Evolutionary conservation across 1,140 invertebrate genomes (phyloP), one percentile per base, ranked within the genome.

Genomic region (Pissodes strobi): DNA sequence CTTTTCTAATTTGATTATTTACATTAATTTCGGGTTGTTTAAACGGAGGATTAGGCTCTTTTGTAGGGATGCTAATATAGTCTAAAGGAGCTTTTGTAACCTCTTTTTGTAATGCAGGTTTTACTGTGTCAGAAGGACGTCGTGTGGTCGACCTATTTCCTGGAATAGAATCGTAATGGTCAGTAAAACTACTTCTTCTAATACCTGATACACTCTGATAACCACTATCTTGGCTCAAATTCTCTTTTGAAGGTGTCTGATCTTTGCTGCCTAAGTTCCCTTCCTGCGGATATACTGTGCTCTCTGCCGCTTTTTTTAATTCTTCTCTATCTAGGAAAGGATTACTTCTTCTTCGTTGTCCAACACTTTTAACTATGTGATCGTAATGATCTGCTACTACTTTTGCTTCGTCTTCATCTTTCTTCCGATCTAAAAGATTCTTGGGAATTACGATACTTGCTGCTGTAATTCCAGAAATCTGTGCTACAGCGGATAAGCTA

Each of bases 301-400:
- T 27, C 12, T 59, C 46, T 2, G 67, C 67, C 2, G 83, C 74
- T 67, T 80, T 85, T 68, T 56, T 67, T 9, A 67, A 15, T 10
- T 52, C 18, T 15, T 67, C 58, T 38, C 53, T 58, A 45, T 68
- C 45, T 21, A 64, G 46, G 0, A 58, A 23, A 2, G 67, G 67
- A 23, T 51, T 68, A 49, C 67, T 68, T 21, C 83, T 86, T 18
- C 79, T 77, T 60, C 73, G 73, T 27, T 69, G 78, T 23, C 84
- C 84, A 52, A 86, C 86, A 75, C 88, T 86, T 61, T 85, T 85
- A 1, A 92, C 88, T 56, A 93, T 87, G 73, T 90, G 90, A 15
- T 88, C 88, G 66, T 93, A 93, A 73, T 91, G 88, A 79, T 90
- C 88, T 13, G 90, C 86, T 0, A 90, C 84, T 0, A 87, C 87